A percentile compares a stretch with the other conserved stretches of the same genome.
Evolutionary conservation across 2,113 vertebrate species (phyloP).

Genomic region (Antidorcas marsupialis): DNA sequence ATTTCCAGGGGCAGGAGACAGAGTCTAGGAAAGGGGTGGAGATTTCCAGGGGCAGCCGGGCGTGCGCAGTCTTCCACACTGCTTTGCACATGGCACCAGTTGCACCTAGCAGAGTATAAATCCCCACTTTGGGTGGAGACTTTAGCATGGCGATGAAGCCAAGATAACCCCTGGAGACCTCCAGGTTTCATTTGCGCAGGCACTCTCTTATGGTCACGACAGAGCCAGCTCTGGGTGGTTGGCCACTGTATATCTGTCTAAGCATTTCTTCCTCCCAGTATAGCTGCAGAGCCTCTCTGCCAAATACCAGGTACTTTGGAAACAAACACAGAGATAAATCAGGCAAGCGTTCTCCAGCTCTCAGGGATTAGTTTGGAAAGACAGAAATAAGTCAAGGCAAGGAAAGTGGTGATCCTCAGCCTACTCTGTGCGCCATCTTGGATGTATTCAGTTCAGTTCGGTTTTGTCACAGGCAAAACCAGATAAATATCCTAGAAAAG

Average conservation of each 20-base stretch:
- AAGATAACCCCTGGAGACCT: background rate
- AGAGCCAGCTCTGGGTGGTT: background rate
- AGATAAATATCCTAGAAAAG: background rate
- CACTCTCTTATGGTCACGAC: background rate
- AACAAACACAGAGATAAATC: background rate
- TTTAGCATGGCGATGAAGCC: background rate
- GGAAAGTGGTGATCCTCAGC: background rate
- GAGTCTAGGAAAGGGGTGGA: background rate
- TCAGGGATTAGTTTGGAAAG: background rate
- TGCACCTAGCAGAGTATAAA: background rate
- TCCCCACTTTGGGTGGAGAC: background rate
- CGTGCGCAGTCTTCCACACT: background rate
- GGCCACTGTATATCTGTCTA: background rate
- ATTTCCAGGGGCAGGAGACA: background rate
- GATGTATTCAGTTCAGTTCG: background rate
- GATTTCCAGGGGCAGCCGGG: background rate
- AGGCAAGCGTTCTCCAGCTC: background rate
- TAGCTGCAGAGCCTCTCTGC: background rate
- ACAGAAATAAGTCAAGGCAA: background rate
- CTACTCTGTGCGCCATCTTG: background rate
- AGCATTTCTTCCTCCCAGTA: background rate
- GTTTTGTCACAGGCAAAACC: background rate
- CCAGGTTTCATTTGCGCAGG: background rate
- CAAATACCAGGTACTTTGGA: background rate
- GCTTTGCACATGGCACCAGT: background rate